A percentile compares a stretch with the other conserved stretches of the same genome.
Conservation (phyloP, 2,888 invertebrate genomes). For the Phanerotoma sp. region DNA sequence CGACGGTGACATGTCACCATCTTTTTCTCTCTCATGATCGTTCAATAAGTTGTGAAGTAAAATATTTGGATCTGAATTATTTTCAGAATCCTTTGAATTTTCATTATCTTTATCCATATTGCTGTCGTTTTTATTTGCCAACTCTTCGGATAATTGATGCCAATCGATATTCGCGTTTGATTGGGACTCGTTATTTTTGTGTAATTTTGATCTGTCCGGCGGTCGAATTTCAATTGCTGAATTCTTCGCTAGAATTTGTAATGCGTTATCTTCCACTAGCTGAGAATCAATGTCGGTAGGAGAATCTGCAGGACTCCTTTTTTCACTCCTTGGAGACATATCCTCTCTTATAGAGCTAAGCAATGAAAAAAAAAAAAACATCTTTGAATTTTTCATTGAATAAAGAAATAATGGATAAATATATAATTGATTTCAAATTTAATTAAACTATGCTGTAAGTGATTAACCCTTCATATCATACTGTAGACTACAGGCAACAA, state of each 20-base stretch:
- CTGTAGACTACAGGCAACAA: too few relatives aligned
- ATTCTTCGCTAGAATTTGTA: conserved; percentile 43
- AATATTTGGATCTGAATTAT: conserved; percentile 30
- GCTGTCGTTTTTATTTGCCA: conserved; percentile 34
- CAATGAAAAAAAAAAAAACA: too few relatives aligned
- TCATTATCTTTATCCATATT: conserved; percentile 11
- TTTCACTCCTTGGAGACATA: conserved; percentile 39
- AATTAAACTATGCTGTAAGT: background rate
- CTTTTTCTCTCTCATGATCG: conserved; percentile 35
- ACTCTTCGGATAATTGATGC: conserved; percentile 43
- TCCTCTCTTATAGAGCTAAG: conserved; percentile 41
- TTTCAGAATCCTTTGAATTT: conserved; percentile 37
- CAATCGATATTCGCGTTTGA: conserved; percentile 42
- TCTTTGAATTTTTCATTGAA: too few relatives aligned
- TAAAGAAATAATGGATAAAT: too few relatives aligned
- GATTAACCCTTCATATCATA: background rate
- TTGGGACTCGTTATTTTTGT: conserved; percentile 1
- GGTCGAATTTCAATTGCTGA: conserved; percentile 23
- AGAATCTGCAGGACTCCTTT: conserved; percentile 34
- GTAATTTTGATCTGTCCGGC: conserved; percentile 6
- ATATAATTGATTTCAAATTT: too few relatives aligned
- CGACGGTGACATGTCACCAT: conserved; percentile 40
- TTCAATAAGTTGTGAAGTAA: conserved; percentile 51
- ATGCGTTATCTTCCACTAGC: conserved; percentile 38
- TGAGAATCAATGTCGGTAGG: conserved; percentile 38